Percentiles rank a stretch among this genome's conserved stretches.
Conservation (phyloP, 2,113 vertebrate genomes). For the Uropsilus gracilis region DNA sequence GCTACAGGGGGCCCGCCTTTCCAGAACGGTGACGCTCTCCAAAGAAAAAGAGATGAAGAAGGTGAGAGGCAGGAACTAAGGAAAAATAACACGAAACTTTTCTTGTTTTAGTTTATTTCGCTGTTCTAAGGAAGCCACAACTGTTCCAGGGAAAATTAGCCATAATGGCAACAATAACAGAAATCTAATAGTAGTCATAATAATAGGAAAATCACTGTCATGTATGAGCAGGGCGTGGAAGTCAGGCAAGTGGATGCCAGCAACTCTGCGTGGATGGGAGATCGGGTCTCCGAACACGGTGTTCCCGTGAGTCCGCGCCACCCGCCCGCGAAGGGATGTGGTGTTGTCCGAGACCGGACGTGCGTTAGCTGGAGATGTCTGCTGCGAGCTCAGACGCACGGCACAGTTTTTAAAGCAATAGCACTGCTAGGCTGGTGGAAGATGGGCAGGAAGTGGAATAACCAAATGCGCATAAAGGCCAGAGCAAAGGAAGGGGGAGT, state of each 20-base stretch:
- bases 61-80: neutral
- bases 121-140: neutral
- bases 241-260: too few relatives aligned
- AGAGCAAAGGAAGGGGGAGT: neutral
- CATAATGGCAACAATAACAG: too few relatives aligned
- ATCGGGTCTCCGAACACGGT: too few relatives aligned
- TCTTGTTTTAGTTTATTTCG: too few relatives aligned
- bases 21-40: neutral
- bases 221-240: too few relatives aligned
- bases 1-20: neutral
- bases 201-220: too few relatives aligned
- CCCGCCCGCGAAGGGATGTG: accelerated
- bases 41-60: neutral
- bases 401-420: neutral
- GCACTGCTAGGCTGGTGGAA: neutral
- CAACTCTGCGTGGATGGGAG: too few relatives aligned
- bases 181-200: too few relatives aligned
- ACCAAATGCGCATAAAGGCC: neutral
- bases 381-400: neutral
- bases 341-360: neutral
- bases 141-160: too few relatives aligned
- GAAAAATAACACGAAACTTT: neutral
- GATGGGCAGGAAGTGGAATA: neutral
- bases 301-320: accelerated
- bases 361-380: too few relatives aligned